phyloP scores from a whole-genome alignment of 2,797 vertebrate species.

The Cephalopachus bancanus region DNA sequence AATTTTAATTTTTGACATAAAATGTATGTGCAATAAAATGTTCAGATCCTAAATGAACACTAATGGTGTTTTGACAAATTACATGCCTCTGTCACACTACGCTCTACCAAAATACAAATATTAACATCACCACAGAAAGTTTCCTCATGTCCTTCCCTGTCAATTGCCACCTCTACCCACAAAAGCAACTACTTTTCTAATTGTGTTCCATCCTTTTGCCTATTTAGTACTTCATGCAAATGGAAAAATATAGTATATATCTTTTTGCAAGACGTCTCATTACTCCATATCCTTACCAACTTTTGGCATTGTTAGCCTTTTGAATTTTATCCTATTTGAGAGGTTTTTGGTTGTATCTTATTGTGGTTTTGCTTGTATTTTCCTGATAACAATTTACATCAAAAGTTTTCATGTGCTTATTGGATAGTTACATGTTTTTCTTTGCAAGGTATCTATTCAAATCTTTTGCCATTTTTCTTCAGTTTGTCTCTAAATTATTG shows the following conservation, averaged over 20 bases:
- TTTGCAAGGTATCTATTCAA: not conserved
- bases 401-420: not conserved
- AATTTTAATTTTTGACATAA: conserved; percentile 16
- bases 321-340: not conserved
- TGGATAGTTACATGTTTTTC: not conserved
- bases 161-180: too few relatives aligned
- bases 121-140: not conserved
- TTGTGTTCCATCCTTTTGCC: not conserved
- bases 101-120: not conserved
- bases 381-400: not conserved
- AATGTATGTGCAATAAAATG: not conserved
- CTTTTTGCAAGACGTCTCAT: not conserved
- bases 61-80: not conserved
- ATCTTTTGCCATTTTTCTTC: not conserved
- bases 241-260: not conserved
- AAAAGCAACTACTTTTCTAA: not conserved
- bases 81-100: not conserved
- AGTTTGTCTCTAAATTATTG: conserved; percentile 25
- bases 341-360: not conserved
- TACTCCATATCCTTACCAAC: not conserved
- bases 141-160: not conserved
- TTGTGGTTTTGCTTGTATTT: not conserved
- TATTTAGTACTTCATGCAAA: not conserved
- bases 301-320: not conserved
- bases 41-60: not conserved